These are phyloP conservation scores for Microctenopoma steveboyesi DNA, from an alignment of 2,797 vertebrate species.

Conservation along the genomic window DNA sequence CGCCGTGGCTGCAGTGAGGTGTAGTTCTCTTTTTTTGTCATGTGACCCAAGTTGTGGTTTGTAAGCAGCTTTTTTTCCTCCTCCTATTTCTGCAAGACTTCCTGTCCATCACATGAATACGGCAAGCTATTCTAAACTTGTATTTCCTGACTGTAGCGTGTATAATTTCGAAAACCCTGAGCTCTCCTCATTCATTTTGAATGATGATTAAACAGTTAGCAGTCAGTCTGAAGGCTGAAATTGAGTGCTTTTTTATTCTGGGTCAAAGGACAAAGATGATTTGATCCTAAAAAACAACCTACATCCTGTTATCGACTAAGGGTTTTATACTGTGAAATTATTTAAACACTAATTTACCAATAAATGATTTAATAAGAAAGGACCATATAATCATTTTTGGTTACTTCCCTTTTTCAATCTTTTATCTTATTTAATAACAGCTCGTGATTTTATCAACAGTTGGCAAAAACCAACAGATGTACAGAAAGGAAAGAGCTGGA, in stretches of 20 bases:
- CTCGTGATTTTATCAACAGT: background rate
- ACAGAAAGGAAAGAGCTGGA: background rate
- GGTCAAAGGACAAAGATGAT: background rate
- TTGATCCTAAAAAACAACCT: background rate
- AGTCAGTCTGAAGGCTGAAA: background rate
- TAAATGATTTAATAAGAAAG: background rate
- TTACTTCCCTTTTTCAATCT: conserved; percentile 57
- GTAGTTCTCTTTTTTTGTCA: conserved; percentile 78
- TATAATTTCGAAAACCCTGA: conserved; percentile 8
- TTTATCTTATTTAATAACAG: conserved; percentile 3
- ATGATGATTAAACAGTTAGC: background rate
- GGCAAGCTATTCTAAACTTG: conserved; percentile 46
- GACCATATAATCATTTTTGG: conserved; percentile 5
- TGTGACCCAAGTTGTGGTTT: conserved; percentile 81
- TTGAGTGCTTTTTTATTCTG: background rate
- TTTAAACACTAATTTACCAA: background rate
- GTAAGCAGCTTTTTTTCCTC: conserved; percentile 68
- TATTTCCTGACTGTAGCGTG: conserved; percentile 58
- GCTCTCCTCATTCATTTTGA: conserved; percentile 6
- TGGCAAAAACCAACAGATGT: background rate
- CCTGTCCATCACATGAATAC: conserved; percentile 78
- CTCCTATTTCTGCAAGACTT: conserved; percentile 80
- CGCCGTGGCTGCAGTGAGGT: conserved; percentile 41
- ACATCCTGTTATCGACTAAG: background rate
- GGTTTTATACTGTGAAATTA: background rate